These are phyloP conservation scores for Chrosomus eos DNA, from an alignment of 2,797 vertebrate genomes.

Conservation along the genomic window DNA sequence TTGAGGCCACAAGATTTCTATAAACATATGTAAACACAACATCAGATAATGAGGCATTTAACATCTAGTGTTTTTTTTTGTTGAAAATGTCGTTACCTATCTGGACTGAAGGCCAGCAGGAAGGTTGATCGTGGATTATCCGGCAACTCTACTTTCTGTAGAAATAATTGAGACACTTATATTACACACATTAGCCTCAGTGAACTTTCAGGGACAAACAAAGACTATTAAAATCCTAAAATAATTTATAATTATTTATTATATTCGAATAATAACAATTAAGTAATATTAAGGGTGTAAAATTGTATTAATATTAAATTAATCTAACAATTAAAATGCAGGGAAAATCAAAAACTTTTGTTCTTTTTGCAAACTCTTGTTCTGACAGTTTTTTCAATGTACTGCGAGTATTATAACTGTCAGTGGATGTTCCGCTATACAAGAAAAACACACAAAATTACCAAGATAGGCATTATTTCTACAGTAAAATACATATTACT, in stretches of 20 bases:
- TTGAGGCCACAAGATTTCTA: slow-evolving; percentile 97
- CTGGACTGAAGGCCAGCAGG: slow-evolving; percentile 97
- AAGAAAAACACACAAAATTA: not conserved
- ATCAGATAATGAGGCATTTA: not conserved
- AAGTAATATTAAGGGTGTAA: not conserved
- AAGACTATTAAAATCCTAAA: not conserved
- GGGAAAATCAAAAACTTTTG: not conserved
- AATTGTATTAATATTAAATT: not conserved
- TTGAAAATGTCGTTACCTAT: slow-evolving; percentile 83
- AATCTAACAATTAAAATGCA: not conserved
- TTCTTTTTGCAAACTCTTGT: no score
- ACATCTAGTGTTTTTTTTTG: not conserved
- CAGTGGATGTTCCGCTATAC: not conserved
- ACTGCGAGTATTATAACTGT: no score
- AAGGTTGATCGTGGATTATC: slow-evolving; percentile 99
- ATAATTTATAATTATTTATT: not conserved
- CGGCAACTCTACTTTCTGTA: slow-evolving; percentile 97
- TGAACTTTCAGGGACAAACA: not conserved
- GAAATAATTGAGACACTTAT: slow-evolving; percentile 57
- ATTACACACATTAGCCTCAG: not conserved
- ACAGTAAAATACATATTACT: not conserved
- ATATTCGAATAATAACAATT: not conserved
- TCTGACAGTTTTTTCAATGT: not conserved
- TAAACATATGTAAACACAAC: not conserved
- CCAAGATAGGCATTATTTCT: not conserved